Conservation (phyloP, 2,888 invertebrate genomes). For the Philereme vetulata region DNA sequence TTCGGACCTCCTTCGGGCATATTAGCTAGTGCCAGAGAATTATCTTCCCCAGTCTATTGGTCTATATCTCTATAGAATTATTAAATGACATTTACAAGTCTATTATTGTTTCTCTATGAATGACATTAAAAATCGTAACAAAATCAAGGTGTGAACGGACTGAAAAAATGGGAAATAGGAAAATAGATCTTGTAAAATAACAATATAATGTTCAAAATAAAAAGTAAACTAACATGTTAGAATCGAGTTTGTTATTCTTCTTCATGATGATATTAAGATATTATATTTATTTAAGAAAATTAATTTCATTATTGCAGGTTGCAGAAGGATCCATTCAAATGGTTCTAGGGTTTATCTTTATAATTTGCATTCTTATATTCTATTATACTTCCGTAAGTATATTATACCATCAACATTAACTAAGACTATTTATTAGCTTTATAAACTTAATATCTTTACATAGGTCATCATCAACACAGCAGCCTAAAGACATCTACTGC, state of each 20-base stretch:
- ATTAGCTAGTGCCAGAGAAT: no score
- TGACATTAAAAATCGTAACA: slow-evolving; percentile 15
- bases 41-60: no score
- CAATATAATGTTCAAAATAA: background rate
- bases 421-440: no score
- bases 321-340: slow-evolving; percentile 48
- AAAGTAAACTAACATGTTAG: slow-evolving; percentile 7
- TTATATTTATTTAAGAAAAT: background rate
- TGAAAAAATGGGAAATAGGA: background rate
- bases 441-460: no score
- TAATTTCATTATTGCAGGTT: slow-evolving; percentile 47
- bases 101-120: no score
- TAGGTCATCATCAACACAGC: no score
- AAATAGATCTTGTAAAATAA: slow-evolving; percentile 7
- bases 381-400: slow-evolving; percentile 36
- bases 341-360: slow-evolving; percentile 45
- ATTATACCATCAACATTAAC: no score
- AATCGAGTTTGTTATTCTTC: background rate
- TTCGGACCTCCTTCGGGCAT: no score
- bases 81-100: no score
- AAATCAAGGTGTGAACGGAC: slow-evolving; percentile 2
- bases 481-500: no score
- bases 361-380: slow-evolving; percentile 36
- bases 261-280: background rate
- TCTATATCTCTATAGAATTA: no score